Conservation (phyloP, 2,888 invertebrate genomes). For the Spisula solida region DNA sequence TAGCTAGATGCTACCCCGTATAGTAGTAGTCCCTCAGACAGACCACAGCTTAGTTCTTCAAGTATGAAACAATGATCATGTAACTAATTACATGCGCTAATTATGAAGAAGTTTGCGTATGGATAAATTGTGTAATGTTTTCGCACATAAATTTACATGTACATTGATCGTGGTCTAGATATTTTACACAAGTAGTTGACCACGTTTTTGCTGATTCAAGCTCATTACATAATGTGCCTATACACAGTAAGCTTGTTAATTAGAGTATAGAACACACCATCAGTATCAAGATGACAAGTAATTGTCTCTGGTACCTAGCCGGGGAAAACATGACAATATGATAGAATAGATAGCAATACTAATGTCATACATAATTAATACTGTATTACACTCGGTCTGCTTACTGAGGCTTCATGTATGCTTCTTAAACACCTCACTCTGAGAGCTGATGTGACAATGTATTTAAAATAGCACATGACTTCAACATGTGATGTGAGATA, state of each 20-base stretch:
- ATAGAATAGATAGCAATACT: background rate
- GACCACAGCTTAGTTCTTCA: too few species aligned
- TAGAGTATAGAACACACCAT: background rate
- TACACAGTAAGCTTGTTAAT: background rate
- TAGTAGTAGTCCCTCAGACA: too few species aligned
- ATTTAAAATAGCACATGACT: background rate
- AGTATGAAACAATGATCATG: too few species aligned
- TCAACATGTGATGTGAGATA: background rate
- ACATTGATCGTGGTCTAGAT: background rate
- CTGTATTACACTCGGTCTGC: background rate
- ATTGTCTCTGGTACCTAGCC: background rate
- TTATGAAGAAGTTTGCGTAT: too few species aligned
- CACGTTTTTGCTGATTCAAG: background rate
- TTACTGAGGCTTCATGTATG: background rate
- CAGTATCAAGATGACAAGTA: background rate
- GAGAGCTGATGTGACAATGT: background rate
- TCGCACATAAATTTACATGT: too few species aligned
- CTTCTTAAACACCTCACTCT: background rate
- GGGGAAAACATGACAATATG: background rate
- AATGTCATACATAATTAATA: slow-evolving; percentile 23
- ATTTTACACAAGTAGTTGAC: too few species aligned
- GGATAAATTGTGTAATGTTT: too few species aligned
- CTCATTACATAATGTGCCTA: background rate
- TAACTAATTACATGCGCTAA: too few species aligned
- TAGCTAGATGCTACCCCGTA: too few species aligned